Evolutionary conservation across 2,888 invertebrate genomes (phyloP).

Genomic region (Ophion costatus): DNA sequence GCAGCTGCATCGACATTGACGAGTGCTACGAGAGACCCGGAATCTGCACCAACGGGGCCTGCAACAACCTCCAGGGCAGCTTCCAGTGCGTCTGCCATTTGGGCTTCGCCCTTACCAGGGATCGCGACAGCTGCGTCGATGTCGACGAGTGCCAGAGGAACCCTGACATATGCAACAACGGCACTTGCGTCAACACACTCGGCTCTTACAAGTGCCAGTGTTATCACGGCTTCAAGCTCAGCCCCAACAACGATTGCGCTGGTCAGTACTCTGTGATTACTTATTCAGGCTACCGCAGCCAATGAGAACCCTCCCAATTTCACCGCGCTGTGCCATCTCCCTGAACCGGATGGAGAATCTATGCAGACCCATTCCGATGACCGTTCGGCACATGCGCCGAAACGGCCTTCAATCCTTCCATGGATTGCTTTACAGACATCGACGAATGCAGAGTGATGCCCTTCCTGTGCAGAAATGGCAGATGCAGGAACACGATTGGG

Average conservation of each 20-base stretch:
- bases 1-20: constrained; percentile 89
- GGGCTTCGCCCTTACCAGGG: constrained; percentile 89
- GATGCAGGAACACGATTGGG: constrained; percentile 92
- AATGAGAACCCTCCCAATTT: neutral
- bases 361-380: neutral
- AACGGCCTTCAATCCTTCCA: neutral
- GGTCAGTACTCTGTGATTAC: constrained; percentile 83
- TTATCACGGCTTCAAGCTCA: constrained; percentile 90
- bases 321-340: neutral
- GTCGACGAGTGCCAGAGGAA: constrained; percentile 90
- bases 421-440: constrained; percentile 85
- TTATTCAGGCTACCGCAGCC: neutral
- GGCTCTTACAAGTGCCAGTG: constrained; percentile 91
- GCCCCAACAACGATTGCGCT: constrained; percentile 91
- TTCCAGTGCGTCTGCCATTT: constrained; percentile 91
- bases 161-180: constrained; percentile 91
- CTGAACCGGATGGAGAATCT: neutral
- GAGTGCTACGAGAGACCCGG: constrained; percentile 89
- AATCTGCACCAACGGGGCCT: constrained; percentile 91
- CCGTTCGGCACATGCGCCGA: neutral
- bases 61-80: constrained; percentile 91
- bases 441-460: constrained; percentile 94
- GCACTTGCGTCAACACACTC: constrained; percentile 89
- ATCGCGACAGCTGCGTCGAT: constrained; percentile 88
- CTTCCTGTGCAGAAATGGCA: constrained; percentile 93